phyloP scores from a whole-genome alignment of 2,888 invertebrate genomes.

The Drosophila phalerata region DNA sequence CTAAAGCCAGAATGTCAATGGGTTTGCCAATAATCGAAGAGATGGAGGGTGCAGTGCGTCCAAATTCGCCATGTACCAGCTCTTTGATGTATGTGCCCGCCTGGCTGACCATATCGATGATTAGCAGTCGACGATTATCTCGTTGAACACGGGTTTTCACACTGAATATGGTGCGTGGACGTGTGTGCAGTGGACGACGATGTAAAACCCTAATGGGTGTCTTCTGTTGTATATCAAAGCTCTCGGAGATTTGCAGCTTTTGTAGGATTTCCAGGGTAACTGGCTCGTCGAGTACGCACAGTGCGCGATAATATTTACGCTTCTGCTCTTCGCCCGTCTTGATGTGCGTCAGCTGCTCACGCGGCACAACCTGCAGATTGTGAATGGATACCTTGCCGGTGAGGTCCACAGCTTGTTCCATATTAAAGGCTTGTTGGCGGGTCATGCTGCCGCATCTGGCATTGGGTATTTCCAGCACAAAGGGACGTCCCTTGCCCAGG shows the following conservation, averaged over 20 bases:
- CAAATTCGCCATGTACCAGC: conserved; percentile 98
- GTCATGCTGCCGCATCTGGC: conserved; percentile 87
- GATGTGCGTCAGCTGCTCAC: conserved; percentile 89
- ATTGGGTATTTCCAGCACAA: conserved; percentile 93
- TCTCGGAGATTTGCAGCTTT: conserved; percentile 84
- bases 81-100: conserved; percentile 99
- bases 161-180: conserved; percentile 89
- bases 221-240: conserved; percentile 90
- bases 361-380: conserved; percentile 89
- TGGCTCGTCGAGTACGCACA: conserved; percentile 87
- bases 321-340: conserved; percentile 96
- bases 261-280: conserved; percentile 87
- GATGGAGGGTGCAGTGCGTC: conserved; percentile 93
- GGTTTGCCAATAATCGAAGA: conserved; percentile 88
- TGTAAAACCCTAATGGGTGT: conserved; percentile 97
- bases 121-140: conserved; percentile 86
- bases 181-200: conserved; percentile 90
- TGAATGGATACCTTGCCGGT: conserved; percentile 87
- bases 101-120: conserved; percentile 91
- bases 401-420: conserved; percentile 87
- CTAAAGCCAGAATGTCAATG: conserved; percentile 96
- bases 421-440: conserved; percentile 86
- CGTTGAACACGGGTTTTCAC: conserved; percentile 88
- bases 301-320: conserved; percentile 93
- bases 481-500: conserved; percentile 96